These are phyloP conservation scores for Myxocyprinus asiaticus DNA, from an alignment of 2,113 vertebrate species.

Conservation along the genomic window DNA sequence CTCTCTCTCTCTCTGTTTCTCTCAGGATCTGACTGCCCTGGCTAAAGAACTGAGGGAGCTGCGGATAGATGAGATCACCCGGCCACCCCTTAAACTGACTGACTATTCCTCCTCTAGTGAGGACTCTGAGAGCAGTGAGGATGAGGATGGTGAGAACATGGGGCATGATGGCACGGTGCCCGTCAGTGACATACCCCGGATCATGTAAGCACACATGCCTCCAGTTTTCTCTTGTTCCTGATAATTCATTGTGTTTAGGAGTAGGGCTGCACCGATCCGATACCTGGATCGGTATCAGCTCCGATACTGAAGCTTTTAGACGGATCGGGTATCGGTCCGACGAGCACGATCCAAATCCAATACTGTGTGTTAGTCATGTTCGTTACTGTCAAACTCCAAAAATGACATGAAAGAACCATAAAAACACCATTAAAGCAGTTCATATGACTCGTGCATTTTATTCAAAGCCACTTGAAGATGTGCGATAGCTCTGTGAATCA, in stretches of 20 bases:
- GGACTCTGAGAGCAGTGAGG: slow-evolving; percentile 91
- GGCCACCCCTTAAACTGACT: slow-evolving; percentile 92
- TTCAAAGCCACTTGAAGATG: no score
- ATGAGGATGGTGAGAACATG: slow-evolving; percentile 89
- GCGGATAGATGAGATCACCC: slow-evolving; percentile 90
- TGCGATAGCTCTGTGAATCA: no score
- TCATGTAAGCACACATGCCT: slow-evolving; percentile 82
- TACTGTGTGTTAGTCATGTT: no score
- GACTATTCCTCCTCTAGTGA: slow-evolving; percentile 97
- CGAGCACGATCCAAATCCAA: no score
- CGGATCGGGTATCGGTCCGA: no score
- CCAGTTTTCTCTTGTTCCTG: slow-evolving; percentile 45
- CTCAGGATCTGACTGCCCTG: slow-evolving; percentile 91
- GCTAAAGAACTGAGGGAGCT: slow-evolving; percentile 94
- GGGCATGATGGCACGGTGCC: slow-evolving; percentile 91
- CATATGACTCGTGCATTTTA: no score
- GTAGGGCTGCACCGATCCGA: no score
- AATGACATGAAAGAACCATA: no score
- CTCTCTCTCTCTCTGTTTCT: slow-evolving; percentile 26
- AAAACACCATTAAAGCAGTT: no score
- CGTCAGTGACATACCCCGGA: slow-evolving; percentile 93
- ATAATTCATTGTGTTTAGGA: neutral
- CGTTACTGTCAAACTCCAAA: no score
- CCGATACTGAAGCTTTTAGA: no score
- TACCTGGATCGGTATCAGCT: no score